Evolutionary conservation across 2,113 vertebrate genomes (phyloP).

Genomic region (Trogon melanurus): DNA sequence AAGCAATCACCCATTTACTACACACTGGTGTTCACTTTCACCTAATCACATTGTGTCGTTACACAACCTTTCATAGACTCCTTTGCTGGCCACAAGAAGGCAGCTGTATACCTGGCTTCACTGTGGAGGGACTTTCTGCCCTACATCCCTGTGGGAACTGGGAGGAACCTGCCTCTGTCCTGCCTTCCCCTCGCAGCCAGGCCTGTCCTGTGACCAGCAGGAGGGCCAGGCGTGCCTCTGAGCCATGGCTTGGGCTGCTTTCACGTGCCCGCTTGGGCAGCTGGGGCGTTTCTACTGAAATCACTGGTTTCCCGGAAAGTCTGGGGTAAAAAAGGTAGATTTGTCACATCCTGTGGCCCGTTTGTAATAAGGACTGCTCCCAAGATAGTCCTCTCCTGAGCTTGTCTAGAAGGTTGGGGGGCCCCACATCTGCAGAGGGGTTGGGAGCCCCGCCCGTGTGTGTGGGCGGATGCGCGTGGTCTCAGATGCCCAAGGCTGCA

Average conservation of each 20-base stretch:
- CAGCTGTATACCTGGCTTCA: rapidly evolving
- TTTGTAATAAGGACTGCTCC: neutral
- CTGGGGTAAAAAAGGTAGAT: neutral
- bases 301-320: neutral
- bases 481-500: neutral
- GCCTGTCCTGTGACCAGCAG: neutral
- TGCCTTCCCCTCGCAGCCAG: neutral
- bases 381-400: neutral
- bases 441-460: rapidly evolving
- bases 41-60: rapidly evolving
- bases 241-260: rapidly evolving
- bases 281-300: neutral
- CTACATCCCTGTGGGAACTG: rapidly evolving
- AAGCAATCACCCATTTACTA: neutral
- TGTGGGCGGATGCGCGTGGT: rapidly evolving
- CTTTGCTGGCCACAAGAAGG: neutral
- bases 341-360: neutral
- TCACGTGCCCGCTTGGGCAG: neutral
- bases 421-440: neutral
- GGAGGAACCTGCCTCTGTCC: neutral
- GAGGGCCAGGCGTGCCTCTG: rapidly evolving
- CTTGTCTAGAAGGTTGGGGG: neutral
- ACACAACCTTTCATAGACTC: neutral
- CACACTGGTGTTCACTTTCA: neutral
- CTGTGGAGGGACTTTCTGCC: neutral